Percentiles rank a stretch among this genome's conserved stretches.
These are phyloP conservation scores for Sceloporus tristichus DNA, from an alignment of 2,113 vertebrate genomes.

Conservation along the genomic window DNA sequence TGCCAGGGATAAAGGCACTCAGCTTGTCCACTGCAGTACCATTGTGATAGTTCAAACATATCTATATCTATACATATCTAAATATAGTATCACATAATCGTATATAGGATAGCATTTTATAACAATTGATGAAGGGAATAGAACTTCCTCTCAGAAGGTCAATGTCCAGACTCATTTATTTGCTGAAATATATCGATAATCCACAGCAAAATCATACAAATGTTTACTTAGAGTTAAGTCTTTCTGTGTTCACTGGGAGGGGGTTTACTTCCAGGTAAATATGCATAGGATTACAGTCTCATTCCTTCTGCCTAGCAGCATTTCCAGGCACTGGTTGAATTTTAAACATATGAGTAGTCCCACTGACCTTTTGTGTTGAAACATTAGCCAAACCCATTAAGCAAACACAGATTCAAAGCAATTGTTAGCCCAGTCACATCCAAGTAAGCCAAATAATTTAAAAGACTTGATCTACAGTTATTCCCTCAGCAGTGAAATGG, in stretches of 20 bases:
- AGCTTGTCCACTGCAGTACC: accelerated
- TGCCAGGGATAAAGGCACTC: neutral
- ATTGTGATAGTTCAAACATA: slow-evolving; percentile 46
- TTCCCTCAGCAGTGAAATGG: neutral
- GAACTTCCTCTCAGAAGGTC: slow-evolving; percentile 62
- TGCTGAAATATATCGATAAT: slow-evolving; percentile 38
- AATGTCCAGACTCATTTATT: slow-evolving; percentile 17
- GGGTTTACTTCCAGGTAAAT: neutral
- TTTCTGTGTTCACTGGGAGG: neutral
- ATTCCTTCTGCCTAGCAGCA: neutral
- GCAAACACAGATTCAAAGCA: neutral
- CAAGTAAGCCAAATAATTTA: neutral
- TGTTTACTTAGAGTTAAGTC: neutral
- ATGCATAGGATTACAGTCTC: neutral
- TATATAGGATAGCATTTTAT: slow-evolving; percentile 33
- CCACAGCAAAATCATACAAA: neutral
- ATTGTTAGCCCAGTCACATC: neutral
- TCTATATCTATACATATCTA: neutral
- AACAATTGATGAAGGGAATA: slow-evolving; percentile 48
- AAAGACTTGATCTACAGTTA: neutral
- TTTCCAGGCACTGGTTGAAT: neutral
- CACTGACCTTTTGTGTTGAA: neutral
- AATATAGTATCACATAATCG: slow-evolving; percentile 33
- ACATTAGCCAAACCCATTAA: neutral
- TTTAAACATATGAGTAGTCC: neutral